Base-by-base conservation (phyloP, 2,797 vertebrate genomes). In the Fistularia commersonii region DNA sequence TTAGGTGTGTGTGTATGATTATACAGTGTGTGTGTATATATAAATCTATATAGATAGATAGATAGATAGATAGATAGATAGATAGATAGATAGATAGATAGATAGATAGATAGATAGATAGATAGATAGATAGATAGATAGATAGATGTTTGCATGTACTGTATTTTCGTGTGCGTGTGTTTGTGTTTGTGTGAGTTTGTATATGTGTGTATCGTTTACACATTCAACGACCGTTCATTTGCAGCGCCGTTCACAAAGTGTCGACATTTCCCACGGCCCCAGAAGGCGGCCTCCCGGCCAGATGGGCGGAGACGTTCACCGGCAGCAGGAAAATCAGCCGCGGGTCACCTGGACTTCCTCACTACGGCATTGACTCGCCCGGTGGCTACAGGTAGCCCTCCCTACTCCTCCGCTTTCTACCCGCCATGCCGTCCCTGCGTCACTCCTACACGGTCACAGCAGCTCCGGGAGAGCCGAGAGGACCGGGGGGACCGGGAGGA, bases 371-470 rank as follows among this genome's bases (percentile, higher is more conserved):
- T 38, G 41, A 31, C 36, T 45, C 9, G n/a, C 31, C 31, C 8
- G 31, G 11, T 13, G 40, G n/a, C 11, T 7, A 5, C 6, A 11
- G 11, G 12, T 12, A n/a, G n/a, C 9, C 11, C 11, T 11, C 7
- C 10, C 6, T 4, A 11, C 8, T 15, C 34, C 36, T 35, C 6
- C 3, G 7, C 45, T n/a, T 14, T 13, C 15, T 36, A 6, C 14
- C 13, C 0, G 12, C 1, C 63, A 87, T 87, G 84, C 84, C 82
- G 40, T 70, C 75, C 78, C 87, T 92, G 88, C 88, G 91, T 74
- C 91, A 91, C 69, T 92, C 92, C 0, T 93, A 93, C 79, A 93
- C 91, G 32, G 87, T 93, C 69, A 92, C 92, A 1, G 86, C 92
- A 1, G 86, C 84, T 41, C 81, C 84, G 61, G 89, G 76, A 51